phyloP scores from a whole-genome alignment of 2,797 vertebrate species.

The Rachycentron canadum region DNA sequence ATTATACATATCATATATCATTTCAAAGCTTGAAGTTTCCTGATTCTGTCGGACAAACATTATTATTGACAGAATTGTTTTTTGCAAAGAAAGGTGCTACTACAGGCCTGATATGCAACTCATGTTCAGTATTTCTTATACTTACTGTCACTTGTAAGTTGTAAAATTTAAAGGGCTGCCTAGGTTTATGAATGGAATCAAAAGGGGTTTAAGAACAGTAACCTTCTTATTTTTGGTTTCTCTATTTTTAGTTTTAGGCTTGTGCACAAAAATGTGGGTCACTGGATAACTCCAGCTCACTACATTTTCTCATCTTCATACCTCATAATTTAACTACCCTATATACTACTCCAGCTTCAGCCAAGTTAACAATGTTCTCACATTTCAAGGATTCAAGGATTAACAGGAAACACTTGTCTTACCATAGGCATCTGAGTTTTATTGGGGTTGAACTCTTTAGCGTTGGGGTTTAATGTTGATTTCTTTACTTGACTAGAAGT shows the following conservation, averaged over 20 bases:
- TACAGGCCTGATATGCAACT: background rate
- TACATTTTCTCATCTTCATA: background rate
- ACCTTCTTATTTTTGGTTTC: background rate
- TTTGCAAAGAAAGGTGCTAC: background rate
- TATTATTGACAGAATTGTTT: background rate
- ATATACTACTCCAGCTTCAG: background rate
- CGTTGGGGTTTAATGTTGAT: constrained; percentile 94
- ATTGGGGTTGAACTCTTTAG: constrained; percentile 94
- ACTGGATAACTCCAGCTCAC: background rate
- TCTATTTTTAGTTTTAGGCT: background rate
- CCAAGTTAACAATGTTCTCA: background rate
- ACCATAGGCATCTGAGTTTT: constrained; percentile 90
- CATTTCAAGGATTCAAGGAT: background rate
- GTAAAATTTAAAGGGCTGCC: background rate
- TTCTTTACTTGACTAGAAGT: constrained; percentile 92
- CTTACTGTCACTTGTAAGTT: background rate
- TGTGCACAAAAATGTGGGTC: background rate
- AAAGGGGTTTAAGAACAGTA: background rate
- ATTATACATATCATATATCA: no score
- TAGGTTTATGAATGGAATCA: background rate
- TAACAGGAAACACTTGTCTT: constrained; percentile 46
- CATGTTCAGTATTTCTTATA: background rate
- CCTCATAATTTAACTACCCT: background rate
- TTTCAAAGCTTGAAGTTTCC: no score
- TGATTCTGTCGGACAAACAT: no score